These are phyloP conservation scores for Zelostemma sp. DNA, from an alignment of 1,140 invertebrate genomes.

Conservation along the genomic window DNA sequence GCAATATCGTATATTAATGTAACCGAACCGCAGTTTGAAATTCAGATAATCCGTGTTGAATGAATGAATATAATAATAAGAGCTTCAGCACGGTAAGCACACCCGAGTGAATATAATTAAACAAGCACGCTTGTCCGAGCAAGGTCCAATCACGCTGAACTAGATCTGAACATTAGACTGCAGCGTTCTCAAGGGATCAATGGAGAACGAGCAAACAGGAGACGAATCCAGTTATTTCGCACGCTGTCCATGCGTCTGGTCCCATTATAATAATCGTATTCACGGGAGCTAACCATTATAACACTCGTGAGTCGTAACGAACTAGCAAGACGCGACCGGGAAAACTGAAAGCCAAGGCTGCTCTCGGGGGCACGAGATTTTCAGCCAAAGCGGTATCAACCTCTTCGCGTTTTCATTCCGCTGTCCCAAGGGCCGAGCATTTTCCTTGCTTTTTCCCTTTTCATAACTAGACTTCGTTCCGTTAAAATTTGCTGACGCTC, in stretches of 20 bases:
- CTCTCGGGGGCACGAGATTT: slow-evolving; percentile 26
- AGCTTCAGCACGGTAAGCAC: slow-evolving; percentile 5
- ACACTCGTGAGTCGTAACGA: slow-evolving; percentile 40
- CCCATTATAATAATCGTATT: slow-evolving; percentile 51
- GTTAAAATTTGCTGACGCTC: slow-evolving; percentile 13
- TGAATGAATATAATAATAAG: neutral
- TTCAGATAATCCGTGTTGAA: no score
- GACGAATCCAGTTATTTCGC: slow-evolving; percentile 50
- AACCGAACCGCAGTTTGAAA: no score
- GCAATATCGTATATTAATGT: no score
- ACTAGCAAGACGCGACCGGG: slow-evolving; percentile 30
- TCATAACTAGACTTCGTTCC: neutral
- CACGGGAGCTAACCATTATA: slow-evolving; percentile 42
- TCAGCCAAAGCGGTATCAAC: slow-evolving; percentile 26
- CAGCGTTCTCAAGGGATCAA: slow-evolving; percentile 39
- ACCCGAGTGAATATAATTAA: slow-evolving; percentile 51
- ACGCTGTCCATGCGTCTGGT: slow-evolving; percentile 37
- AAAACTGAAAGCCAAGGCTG: slow-evolving; percentile 36
- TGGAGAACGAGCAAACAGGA: slow-evolving; percentile 49
- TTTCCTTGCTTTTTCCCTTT: slow-evolving; percentile 5
- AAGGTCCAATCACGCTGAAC: slow-evolving; percentile 52
- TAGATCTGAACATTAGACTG: slow-evolving; percentile 51
- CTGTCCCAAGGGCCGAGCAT: neutral
- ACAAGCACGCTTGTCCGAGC: slow-evolving; percentile 50
- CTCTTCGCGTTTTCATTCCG: slow-evolving; percentile 20